Evolutionary conservation across 2,113 vertebrate species (phyloP), one percentile per base, ranked within the genome.

Genomic region (Gymnobelideus leadbeateri): DNA sequence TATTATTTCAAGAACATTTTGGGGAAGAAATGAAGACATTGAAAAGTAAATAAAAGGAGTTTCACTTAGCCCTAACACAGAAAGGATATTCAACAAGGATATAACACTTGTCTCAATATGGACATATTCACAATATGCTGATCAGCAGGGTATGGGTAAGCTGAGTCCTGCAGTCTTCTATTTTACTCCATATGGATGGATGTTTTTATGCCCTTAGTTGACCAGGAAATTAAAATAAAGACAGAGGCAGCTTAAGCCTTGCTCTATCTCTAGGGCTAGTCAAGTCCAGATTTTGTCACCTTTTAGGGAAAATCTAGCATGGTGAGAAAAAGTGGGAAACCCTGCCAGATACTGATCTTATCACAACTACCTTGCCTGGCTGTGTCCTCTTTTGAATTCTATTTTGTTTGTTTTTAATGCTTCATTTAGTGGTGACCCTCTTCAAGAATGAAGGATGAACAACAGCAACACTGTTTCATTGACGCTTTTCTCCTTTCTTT

Each of bases 161-260:
- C 5, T 43, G 68, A 84, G 68, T 23, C 12, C 68, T 21, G 14
- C 23, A 84, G n/a, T 43, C n/a, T 43, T 84, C 68, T 16, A 49
- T 84, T 84, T 43, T 84, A 84, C n/a, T 12, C 68, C 68, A 21
- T 84, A 43, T 84, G n/a, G 68, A 19, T 84, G 68, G n/a, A 7
- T 84, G 68, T 84, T 84, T 84, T 84, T 84, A 84, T 84, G 16
- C 68, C 68, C 68, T 84, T 43, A 84, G 68, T 84, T 84, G 68
- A 84, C 68, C n/a, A 84, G 68, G n/a, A 84, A 84, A 43, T 1
- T 19, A 84, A 84, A 84, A 43, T 84, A 84, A 84, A 84, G 68
- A 43, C 8, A 84, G n/a, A 84, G 16, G 16, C 16, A 43, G 37
- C 68, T 37, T 68, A 68, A 68, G 61, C 61, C 31, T 68, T 14